Base-by-base conservation (phyloP, 1,140 invertebrate species). In the Linepithema humile region DNA sequence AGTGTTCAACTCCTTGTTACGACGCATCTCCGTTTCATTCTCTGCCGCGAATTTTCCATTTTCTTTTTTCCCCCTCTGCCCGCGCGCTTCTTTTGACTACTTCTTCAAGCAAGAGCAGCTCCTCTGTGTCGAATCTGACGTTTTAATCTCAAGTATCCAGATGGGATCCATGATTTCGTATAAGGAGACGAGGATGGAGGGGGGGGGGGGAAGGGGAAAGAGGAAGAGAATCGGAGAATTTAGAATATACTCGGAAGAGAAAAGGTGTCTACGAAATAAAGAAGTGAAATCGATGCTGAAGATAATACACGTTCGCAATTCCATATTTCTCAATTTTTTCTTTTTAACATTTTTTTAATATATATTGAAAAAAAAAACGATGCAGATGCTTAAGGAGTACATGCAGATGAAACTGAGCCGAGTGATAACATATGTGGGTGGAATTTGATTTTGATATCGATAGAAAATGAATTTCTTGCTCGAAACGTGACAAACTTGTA, bases 121-220 rank as follows among this genome's bases (percentile, higher is more conserved):
- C 85, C 75, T 85, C 88, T 82, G 55, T 87, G 90, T 89, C 89
- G 86, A 93, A 93, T 92, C 91, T 94, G 93, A 94, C 93, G 89
- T 94, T 94, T 94, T 93, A 94, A 94, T 94, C 92, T 94, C 91
- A 91, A 93, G 92, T 91, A 93, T 92, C 92, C 92, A 94, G 92
- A 94, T 94, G 93, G 89, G 92, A 91, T 94, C 91, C 87, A 85
- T 74, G 90, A 91, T 91, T 91, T 85, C 53, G 67, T 87, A 57
- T 77, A 84, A 89, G 57, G 82, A 80, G 62, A 26, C 55, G 48
- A 35, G 38, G 38, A 7, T 20, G 20, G 10, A 35, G 29, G 35
- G 9, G 23, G 60, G 15, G 32, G 38, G 57, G 6, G n/a, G 9
- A 45, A 43, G 1, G 43, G 15, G 15, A 45, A 12, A 3, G 10